Base-by-base conservation (phyloP, 2,113 vertebrate species). In the Muntiacus muntjak region DNA sequence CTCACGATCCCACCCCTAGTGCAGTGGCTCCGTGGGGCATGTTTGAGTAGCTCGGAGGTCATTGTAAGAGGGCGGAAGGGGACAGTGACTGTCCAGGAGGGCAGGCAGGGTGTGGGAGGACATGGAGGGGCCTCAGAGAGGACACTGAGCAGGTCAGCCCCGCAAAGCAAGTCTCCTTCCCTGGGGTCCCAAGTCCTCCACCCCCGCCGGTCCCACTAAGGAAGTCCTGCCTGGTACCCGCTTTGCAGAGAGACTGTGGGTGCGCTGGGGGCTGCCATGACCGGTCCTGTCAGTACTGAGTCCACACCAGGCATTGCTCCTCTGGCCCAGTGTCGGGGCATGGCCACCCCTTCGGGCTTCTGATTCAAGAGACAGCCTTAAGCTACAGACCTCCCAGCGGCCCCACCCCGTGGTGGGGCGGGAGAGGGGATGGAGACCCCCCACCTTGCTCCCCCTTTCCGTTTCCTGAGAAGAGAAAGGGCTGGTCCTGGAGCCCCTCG, bases 11-110 rank as follows among this genome's bases (percentile, higher is more conserved):
- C 26, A 3, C 3, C 11, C 21, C 36, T 45, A 2, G 9, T 8
- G 16, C 2, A 1, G 54, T 21, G 28, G 33, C n/a, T 17, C 0
- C 0, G 1, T 1, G 7, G 16, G 4, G 50, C 5, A 2, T 9
- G 2, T 5, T 2, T 2, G 12, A 43, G 8, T 30, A 28, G 55
- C 11, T 2, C 1, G 3, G 23, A n/a, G 30, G 55, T 16, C 2
- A 3, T 2, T 17, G 0, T 3, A 9, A 78, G 23, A 10, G 12
- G 23, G 6, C 1, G 0, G 30, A 12, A 30, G 26, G 58, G 5
- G 23, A 6, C 1, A 21, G 33, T 5, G 50, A 52, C 15, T 25
- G 10, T 11, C 55, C 23, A 4, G 36, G 52, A 43, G 11, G 19
- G 67, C 8, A 28, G 36, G 36, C 7, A 7, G 47, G 36, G 19